These are phyloP conservation scores for Petrolisthes manimaculis DNA, from an alignment of 2,888 invertebrate genomes.

Conservation along the genomic window DNA sequence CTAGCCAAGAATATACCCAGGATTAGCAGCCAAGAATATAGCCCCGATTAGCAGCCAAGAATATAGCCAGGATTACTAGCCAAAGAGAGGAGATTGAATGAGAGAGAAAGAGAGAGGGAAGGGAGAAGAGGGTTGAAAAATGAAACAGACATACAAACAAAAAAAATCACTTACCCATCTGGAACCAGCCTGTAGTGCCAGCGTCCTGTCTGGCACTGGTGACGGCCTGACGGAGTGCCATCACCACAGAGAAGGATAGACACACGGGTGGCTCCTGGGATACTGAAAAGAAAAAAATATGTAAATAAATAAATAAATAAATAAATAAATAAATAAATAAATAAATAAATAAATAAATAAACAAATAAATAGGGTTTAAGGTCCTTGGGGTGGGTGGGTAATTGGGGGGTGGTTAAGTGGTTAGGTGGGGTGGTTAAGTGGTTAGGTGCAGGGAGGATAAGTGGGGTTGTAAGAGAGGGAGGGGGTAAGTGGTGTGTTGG, in stretches of 20 bases:
- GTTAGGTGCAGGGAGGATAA: no score
- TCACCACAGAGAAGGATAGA: slow-evolving; percentile 61
- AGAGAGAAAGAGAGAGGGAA: not conserved
- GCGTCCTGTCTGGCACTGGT: slow-evolving; percentile 66
- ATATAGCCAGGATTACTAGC: not conserved
- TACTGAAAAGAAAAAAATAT: slow-evolving; percentile 50
- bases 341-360: no score
- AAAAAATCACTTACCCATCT: slow-evolving; percentile 65
- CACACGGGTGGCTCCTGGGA: slow-evolving; percentile 66
- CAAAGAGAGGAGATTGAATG: not conserved
- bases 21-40: not conserved
- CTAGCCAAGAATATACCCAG: not conserved
- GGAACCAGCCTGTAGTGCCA: slow-evolving; percentile 67
- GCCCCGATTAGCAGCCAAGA: not conserved
- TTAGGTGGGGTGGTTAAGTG: no score
- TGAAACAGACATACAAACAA: not conserved
- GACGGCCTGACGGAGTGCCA: slow-evolving; percentile 67
- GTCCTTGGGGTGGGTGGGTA: no score
- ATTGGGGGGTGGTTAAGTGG: no score
- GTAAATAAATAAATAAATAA: no score
- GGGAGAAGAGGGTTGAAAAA: not conserved
- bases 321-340: no score
- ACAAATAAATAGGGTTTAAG: no score
- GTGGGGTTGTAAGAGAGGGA: no score
- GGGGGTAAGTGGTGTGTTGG: no score